Evolutionary conservation across 92 coral and sea anemone genomes (phyloP).

Genomic region (Porites divaricata): DNA sequence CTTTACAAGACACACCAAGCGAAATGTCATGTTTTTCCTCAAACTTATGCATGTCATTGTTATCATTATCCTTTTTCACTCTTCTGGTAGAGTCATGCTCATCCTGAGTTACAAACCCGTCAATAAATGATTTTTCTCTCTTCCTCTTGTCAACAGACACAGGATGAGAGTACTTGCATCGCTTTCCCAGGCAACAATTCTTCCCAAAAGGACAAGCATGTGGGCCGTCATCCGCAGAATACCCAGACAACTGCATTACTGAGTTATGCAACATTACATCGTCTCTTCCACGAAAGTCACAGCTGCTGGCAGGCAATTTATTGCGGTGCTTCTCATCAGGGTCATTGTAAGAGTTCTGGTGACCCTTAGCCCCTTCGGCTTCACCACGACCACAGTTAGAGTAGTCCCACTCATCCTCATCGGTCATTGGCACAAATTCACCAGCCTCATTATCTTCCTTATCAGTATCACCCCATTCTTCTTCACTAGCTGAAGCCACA

Average conservation of each 20-base stretch:
- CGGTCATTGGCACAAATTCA: not conserved
- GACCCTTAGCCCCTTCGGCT: not conserved
- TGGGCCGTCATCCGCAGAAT: not conserved
- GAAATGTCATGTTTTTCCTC: not conserved
- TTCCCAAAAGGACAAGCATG: constrained; percentile 71
- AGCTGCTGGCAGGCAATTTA: not conserved
- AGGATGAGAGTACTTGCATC: constrained; percentile 70
- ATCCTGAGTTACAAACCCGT: not conserved
- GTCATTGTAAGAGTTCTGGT: not conserved
- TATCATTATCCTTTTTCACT: not conserved
- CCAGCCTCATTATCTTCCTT: not conserved
- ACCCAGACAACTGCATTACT: constrained; percentile 1
- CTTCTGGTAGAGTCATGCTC: not conserved
- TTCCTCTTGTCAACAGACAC: not conserved
- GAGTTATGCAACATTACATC: not conserved
- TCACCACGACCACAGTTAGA: not conserved
- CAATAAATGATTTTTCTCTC: not conserved
- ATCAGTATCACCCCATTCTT: not conserved
- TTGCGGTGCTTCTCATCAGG: not conserved
- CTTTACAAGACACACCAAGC: constrained; percentile 1
- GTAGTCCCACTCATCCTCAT: not conserved
- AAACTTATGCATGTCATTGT: not conserved
- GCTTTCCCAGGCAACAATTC: constrained; percentile 86
- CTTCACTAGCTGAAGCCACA: not conserved
- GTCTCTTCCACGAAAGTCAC: not conserved